Evolutionary conservation across 2,113 vertebrate genomes (phyloP).

Genomic region (Paratilapia polleni): DNA sequence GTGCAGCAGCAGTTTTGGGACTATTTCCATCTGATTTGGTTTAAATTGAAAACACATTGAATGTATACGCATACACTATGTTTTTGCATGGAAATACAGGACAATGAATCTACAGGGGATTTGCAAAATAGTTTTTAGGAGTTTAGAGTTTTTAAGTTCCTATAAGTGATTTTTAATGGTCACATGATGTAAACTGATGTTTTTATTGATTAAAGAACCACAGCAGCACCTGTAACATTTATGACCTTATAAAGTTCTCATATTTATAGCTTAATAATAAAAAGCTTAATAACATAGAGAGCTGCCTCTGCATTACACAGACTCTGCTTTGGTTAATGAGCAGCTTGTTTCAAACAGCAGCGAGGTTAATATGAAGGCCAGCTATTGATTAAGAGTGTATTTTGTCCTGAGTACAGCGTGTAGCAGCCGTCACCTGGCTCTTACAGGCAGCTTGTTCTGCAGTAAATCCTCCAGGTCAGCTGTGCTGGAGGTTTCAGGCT

Average conservation of each 20-base stretch:
- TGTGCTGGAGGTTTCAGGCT: constrained; percentile 1
- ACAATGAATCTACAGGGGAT: background rate
- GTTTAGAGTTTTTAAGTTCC: no score
- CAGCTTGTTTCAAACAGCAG: background rate
- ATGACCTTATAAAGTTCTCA: background rate
- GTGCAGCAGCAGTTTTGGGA: no score
- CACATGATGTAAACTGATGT: no score
- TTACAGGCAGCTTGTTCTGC: background rate
- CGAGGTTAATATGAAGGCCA: background rate
- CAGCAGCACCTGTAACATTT: background rate
- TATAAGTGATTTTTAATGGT: no score
- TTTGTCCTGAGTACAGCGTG: accelerated
- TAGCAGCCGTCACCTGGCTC: background rate
- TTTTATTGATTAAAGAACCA: no score
- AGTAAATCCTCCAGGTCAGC: constrained; percentile 2
- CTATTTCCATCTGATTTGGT: background rate
- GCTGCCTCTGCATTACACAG: background rate
- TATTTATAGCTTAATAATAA: background rate
- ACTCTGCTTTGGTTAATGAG: background rate
- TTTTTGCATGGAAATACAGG: background rate
- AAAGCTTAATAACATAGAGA: background rate
- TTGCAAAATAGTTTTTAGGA: background rate
- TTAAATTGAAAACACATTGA: background rate
- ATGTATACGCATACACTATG: background rate
- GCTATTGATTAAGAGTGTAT: background rate